Conservation (phyloP, 2,888 invertebrate genomes). For the Portevinia maculata region DNA sequence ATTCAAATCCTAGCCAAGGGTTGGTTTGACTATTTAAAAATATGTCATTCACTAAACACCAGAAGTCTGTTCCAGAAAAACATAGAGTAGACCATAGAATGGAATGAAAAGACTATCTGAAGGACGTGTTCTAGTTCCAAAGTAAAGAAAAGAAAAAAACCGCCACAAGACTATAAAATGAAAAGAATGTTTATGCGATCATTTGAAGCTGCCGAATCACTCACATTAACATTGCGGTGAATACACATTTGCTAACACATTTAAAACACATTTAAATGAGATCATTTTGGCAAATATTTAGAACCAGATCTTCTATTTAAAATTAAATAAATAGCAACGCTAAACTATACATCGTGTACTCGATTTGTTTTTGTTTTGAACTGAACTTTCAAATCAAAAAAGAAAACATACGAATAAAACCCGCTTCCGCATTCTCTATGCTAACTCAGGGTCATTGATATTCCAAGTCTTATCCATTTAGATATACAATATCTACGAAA, state of each 20-base stretch:
- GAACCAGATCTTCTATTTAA: conserved; percentile 35
- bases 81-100: conserved; percentile 5
- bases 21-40: conserved; percentile 28
- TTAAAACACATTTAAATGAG: conserved; percentile 61
- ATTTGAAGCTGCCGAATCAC: conserved; percentile 46
- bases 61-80: background rate
- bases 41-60: conserved; percentile 1
- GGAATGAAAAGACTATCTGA: conserved; percentile 10
- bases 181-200: conserved; percentile 50
- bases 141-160: background rate
- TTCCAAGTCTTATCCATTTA: conserved; percentile 39
- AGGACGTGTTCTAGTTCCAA: conserved; percentile 50
- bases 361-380: conserved; percentile 9
- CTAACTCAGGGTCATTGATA: conserved; percentile 52
- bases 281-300: conserved; percentile 41
- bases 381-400: conserved; percentile 20
- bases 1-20: conserved; percentile 36
- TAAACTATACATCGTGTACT: conserved; percentile 12
- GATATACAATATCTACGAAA: conserved; percentile 35
- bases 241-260: conserved; percentile 60
- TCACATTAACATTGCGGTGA: conserved; percentile 37
- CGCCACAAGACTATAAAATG: conserved; percentile 10
- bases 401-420: conserved; percentile 36
- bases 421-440: conserved; percentile 64
- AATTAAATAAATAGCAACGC: conserved; percentile 27